Evolutionary conservation across 30 jellyfish, hydroid and myxozoan genomes (phyloP), one percentile per base, ranked within the genome.

Genomic region (Mastigias papua): DNA sequence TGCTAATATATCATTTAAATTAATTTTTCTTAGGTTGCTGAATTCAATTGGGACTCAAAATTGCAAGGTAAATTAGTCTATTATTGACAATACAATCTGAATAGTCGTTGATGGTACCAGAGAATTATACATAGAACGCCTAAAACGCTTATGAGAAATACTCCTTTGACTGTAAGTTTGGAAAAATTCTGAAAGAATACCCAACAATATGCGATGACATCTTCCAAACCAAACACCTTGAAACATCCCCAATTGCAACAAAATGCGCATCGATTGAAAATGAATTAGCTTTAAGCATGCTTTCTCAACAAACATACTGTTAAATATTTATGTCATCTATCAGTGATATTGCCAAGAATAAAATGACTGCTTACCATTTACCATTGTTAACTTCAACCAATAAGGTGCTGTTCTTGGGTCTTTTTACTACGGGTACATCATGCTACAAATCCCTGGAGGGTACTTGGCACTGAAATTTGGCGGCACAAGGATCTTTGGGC

Each of bases 361-460:
- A 16, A 22, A 17, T 4, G 8, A 33, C 21, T 6, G 8, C 50
- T 70, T 6, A 22, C 60, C 57, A 28, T 70, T 11, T 82, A 22
- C 65, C 34, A 1, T 51, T 31, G 20, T 28, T 21, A 42, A 8
- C 13, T 42, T 42, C 13, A 54, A 54, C 25, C 67, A 54, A 11
- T 5, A 48, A 97, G 99, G 99, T 23, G 96, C 97, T 51, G 98
- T 97, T 4, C 98, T 97, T 75, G 99, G 99, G 5, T 88, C 98
- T 3, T 97, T 97, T 76, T 97, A 97, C 71, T 97, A 97, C 62
- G 99, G 99, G 0, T 97, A 97, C 90, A 90, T 97, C 78, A 91
- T 97, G 29, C 86, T 97, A 42, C 99, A 97, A 77, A 90, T 97
- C 69, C 99, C 99, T 1, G 99, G 99, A 5, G 99, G 99, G 7